Conservation (phyloP, 2,113 vertebrate genomes). For the Cettia cetti region DNA sequence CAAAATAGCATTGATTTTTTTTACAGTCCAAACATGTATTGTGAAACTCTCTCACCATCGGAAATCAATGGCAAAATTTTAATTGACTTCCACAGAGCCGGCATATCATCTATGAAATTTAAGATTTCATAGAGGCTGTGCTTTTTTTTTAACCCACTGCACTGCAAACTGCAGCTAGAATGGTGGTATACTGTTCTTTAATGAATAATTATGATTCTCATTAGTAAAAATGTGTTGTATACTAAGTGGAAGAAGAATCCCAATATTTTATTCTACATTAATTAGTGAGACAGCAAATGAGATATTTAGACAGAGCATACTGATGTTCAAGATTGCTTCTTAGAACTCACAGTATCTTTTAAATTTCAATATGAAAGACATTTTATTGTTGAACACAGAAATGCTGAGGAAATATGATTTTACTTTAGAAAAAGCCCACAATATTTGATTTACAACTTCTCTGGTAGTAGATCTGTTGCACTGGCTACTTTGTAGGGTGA, state of each 20-base stretch:
- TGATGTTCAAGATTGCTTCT: background rate
- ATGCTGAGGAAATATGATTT: background rate
- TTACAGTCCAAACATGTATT: background rate
- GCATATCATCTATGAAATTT: slow-evolving; percentile 2
- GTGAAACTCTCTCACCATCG: background rate
- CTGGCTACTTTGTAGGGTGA: background rate
- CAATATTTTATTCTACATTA: background rate
- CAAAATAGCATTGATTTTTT: slow-evolving; percentile 33
- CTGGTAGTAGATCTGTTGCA: background rate
- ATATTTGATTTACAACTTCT: background rate
- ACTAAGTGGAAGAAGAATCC: background rate
- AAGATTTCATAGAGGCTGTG: background rate
- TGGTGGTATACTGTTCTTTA: background rate
- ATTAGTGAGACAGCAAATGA: background rate
- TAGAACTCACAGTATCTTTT: background rate
- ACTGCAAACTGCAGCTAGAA: background rate
- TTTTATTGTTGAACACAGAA: background rate
- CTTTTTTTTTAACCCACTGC: slow-evolving; percentile 12
- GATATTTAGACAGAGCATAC: background rate
- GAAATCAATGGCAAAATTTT: slow-evolving; percentile 50
- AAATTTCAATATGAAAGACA: background rate
- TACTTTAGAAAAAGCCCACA: background rate
- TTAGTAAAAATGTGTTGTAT: background rate
- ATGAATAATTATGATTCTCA: background rate
- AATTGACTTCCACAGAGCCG: background rate